Conservation (phyloP, 2,797 vertebrate species). For the Xerus rutilus region DNA sequence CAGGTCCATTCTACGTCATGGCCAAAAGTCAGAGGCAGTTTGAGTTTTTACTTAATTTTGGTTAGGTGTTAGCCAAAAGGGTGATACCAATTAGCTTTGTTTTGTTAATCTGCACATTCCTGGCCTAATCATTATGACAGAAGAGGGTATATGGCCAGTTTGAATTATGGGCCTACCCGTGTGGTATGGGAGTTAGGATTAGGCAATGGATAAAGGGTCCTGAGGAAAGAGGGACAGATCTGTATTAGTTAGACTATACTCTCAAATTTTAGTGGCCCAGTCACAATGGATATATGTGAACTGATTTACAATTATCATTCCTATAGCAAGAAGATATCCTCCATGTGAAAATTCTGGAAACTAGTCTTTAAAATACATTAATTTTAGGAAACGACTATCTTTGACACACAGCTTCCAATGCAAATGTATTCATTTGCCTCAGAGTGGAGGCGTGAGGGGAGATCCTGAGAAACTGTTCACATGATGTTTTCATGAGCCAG, state of each 20-base stretch:
- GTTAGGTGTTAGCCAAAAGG: not conserved
- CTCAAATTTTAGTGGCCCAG: not conserved
- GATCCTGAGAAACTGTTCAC: not conserved
- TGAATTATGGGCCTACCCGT: not conserved
- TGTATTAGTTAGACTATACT: not conserved
- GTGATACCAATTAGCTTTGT: not conserved
- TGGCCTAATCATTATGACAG: not conserved
- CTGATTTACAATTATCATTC: not conserved
- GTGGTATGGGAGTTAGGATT: not conserved
- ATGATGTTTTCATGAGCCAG: not conserved
- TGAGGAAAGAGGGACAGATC: not conserved
- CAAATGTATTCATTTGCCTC: not conserved
- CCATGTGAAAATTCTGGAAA: constrained; percentile 40
- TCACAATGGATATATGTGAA: not conserved
- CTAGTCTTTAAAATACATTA: not conserved
- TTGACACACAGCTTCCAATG: not conserved
- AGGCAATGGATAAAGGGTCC: not conserved
- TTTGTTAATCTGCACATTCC: constrained; percentile 13
- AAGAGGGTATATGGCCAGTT: not conserved
- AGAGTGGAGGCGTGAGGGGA: not conserved
- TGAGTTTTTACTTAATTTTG: constrained; percentile 42
- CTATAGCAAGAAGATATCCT: constrained; percentile 21
- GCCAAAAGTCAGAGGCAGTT: not conserved
- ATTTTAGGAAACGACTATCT: not conserved
- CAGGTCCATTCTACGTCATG: not conserved